Percentiles rank a stretch among this genome's conserved stretches.
Conservation (phyloP, 2,888 invertebrate genomes). For the Agrypnus murinus region DNA sequence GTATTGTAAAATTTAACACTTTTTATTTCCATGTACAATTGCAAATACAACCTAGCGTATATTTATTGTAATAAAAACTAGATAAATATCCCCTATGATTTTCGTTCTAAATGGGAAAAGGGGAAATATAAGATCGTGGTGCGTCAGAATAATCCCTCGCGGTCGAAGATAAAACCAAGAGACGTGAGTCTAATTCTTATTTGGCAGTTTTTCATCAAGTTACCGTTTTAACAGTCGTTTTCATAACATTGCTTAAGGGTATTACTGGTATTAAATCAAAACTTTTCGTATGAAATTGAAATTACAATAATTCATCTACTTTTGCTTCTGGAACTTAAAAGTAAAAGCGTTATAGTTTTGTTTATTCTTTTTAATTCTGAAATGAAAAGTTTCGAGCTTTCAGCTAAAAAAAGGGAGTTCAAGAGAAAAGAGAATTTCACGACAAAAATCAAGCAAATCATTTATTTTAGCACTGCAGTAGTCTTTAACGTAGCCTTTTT, state of each 20-base stretch:
- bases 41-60: conserved; percentile 38
- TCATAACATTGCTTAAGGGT: conserved; percentile 48
- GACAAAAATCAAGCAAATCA: conserved; percentile 36
- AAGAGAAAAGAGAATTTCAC: no score
- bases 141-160: conserved; percentile 57
- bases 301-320: no score
- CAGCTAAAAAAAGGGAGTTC: no score
- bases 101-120: conserved; percentile 50
- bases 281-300: neutral
- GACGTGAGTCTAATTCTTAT: conserved; percentile 58
- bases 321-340: no score
- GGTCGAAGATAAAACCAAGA: conserved; percentile 56
- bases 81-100: conserved; percentile 56
- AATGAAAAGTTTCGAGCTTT: no score
- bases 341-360: no score
- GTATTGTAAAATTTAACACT: no score
- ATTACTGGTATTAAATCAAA: conserved; percentile 43
- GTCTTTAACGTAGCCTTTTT: conserved; percentile 33
- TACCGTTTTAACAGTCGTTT: conserved; percentile 48
- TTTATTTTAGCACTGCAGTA: conserved; percentile 47
- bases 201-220: conserved; percentile 56
- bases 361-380: no score
- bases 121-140: conserved; percentile 51
- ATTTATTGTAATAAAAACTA: conserved; percentile 48
- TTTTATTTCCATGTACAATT: conserved; percentile 39